These are phyloP conservation scores for Amorpha juglandis DNA, from an alignment of 2,888 invertebrate species.

Conservation along the genomic window DNA sequence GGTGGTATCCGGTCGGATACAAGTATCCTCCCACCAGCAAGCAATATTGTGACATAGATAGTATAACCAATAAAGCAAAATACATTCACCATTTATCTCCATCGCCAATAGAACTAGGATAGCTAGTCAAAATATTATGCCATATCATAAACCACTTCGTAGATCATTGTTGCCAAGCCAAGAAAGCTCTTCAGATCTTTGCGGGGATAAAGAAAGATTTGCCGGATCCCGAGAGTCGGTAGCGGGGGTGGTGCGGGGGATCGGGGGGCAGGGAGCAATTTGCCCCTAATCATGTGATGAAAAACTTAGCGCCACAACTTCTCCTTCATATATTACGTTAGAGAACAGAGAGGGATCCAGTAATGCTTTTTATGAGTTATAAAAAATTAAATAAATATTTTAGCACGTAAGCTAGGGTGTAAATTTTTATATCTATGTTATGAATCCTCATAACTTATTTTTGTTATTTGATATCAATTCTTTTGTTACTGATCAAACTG, in stretches of 20 bases:
- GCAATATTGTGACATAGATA: no score
- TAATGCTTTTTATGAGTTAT: no score
- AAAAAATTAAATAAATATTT: background rate
- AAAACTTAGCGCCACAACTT: conserved; percentile 71
- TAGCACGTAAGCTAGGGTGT: no score
- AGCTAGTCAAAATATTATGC: conserved; percentile 31
- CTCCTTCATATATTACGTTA: conserved; percentile 27
- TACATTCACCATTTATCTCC: no score
- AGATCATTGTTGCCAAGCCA: conserved; percentile 38
- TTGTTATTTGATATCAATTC: no score
- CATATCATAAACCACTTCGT: conserved; percentile 43
- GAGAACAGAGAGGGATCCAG: conserved; percentile 17
- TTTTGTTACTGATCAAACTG: no score
- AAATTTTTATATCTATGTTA: no score
- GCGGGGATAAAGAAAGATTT: conserved; percentile 71
- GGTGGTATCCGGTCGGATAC: no score
- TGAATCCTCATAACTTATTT: no score
- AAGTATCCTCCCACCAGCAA: no score
- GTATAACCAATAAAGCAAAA: no score
- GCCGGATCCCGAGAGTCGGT: conserved; percentile 50
- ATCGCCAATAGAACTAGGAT: no score
- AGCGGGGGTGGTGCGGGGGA: conserved; percentile 40
- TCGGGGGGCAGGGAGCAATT: conserved; percentile 57
- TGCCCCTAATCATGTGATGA: conserved; percentile 79
- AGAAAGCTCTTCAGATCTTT: conserved; percentile 59